These are phyloP conservation scores for Orthonevra nobilis DNA, from an alignment of 2,888 invertebrate species.

Conservation along the genomic window DNA sequence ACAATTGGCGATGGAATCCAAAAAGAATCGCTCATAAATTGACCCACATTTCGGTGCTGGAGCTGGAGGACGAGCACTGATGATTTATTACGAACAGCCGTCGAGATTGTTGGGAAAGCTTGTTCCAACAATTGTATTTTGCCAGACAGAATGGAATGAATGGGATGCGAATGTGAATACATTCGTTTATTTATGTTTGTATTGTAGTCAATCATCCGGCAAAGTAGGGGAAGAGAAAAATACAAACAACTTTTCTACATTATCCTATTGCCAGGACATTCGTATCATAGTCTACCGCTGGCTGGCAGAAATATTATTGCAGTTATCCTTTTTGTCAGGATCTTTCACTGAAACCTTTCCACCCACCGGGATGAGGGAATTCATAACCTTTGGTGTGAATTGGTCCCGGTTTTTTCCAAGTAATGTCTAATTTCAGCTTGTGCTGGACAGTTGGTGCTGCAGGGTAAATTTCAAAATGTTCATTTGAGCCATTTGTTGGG, in stretches of 20 bases:
- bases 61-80: not conserved
- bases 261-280: conserved; percentile 6
- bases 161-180: conserved; percentile 24
- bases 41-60: conserved; percentile 30
- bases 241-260: not conserved
- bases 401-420: too few relatives aligned
- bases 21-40: conserved; percentile 40
- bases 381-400: too few relatives aligned
- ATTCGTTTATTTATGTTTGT: conserved; percentile 28
- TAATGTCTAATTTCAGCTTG: too few relatives aligned
- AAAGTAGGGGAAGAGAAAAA: conserved; percentile 4
- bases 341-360: too few relatives aligned
- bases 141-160: conserved; percentile 28
- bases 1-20: conserved; percentile 8
- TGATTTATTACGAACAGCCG: conserved; percentile 42
- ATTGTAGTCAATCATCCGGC: conserved; percentile 26
- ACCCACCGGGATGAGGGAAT: too few relatives aligned
- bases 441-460: too few relatives aligned
- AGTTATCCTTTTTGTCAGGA: conserved; percentile 9
- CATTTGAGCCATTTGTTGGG: too few relatives aligned
- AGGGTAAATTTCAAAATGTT: too few relatives aligned
- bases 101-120: conserved; percentile 40
- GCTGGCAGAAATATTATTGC: not conserved
- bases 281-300: not conserved
- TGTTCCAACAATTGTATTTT: conserved; percentile 5